These are phyloP conservation scores for Bilobella aurantiaca DNA, from an alignment of 1,140 invertebrate genomes.

Conservation along the genomic window DNA sequence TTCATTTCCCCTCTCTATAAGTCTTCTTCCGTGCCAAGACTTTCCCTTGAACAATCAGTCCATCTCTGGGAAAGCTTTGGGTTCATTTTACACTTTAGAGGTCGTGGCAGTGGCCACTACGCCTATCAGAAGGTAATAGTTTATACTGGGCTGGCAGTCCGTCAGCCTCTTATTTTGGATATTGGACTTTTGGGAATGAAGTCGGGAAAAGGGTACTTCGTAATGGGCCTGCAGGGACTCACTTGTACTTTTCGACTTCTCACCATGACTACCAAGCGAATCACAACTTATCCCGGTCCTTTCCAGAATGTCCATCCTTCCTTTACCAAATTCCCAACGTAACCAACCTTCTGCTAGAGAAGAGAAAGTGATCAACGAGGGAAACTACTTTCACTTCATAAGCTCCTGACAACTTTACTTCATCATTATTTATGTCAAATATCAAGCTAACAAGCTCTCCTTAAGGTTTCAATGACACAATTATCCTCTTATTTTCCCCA, in stretches of 20 bases:
- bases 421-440: too few relatives aligned
- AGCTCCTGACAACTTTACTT: neutral
- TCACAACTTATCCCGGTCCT: slow-evolving; percentile 4
- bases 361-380: neutral
- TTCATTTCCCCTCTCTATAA: neutral
- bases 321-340: neutral
- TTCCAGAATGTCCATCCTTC: neutral
- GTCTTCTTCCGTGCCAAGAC: neutral
- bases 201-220: slow-evolving; percentile 21
- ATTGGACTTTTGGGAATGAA: slow-evolving; percentile 30
- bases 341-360: neutral
- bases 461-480: too few relatives aligned
- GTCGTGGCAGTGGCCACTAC: too few relatives aligned
- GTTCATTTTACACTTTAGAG: slow-evolving; percentile 3
- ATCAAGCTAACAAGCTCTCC: too few relatives aligned
- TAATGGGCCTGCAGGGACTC: slow-evolving; percentile 29
- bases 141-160: neutral
- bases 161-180: slow-evolving; percentile 20
- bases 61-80: too few relatives aligned
- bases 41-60: neutral
- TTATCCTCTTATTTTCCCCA: too few relatives aligned
- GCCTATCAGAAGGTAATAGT: neutral
- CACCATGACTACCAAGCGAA: slow-evolving; percentile 23
- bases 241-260: slow-evolving; percentile 27
- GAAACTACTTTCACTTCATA: neutral